phyloP scores from a whole-genome alignment of 1,140 invertebrate species.

The Lutraria rhynchaena region DNA sequence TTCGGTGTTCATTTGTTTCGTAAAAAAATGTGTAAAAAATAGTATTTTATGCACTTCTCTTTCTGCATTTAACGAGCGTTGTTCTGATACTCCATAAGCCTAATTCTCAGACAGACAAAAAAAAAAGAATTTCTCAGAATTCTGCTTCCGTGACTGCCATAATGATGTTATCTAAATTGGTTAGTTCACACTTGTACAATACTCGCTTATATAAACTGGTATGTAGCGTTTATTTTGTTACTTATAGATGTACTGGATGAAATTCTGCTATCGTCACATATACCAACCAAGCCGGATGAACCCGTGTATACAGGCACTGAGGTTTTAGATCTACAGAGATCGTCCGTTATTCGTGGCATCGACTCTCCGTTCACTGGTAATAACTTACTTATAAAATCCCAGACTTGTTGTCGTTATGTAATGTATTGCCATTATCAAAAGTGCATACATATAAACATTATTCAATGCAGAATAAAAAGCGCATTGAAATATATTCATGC shows the following conservation, averaged over 20 bases:
- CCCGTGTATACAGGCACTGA: background rate
- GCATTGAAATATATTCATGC: background rate
- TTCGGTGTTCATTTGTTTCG: too few species aligned
- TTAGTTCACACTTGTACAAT: background rate
- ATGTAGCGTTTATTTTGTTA: too few species aligned
- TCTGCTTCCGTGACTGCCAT: too few species aligned
- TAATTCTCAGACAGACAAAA: too few species aligned
- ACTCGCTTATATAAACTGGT: too few species aligned
- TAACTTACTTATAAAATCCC: background rate
- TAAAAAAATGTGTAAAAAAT: too few species aligned
- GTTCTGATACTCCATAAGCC: too few species aligned
- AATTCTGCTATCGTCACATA: background rate
- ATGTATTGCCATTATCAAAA: background rate
- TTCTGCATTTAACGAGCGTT: too few species aligned
- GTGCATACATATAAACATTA: background rate
- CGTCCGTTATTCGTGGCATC: conserved; percentile 18
- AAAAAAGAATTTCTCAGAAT: too few species aligned
- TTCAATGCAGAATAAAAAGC: background rate
- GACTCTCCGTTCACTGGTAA: background rate
- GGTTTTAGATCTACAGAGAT: conserved; percentile 9
- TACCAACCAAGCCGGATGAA: background rate
- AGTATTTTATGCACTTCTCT: too few species aligned
- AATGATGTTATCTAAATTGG: too few species aligned
- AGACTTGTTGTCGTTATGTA: background rate
- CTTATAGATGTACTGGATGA: conserved; percentile 24